A percentile compares a stretch with the other conserved stretches of the same genome.
Evolutionary conservation across 2,888 invertebrate genomes (phyloP).

Genomic region (Hydrotaea diabolus): DNA sequence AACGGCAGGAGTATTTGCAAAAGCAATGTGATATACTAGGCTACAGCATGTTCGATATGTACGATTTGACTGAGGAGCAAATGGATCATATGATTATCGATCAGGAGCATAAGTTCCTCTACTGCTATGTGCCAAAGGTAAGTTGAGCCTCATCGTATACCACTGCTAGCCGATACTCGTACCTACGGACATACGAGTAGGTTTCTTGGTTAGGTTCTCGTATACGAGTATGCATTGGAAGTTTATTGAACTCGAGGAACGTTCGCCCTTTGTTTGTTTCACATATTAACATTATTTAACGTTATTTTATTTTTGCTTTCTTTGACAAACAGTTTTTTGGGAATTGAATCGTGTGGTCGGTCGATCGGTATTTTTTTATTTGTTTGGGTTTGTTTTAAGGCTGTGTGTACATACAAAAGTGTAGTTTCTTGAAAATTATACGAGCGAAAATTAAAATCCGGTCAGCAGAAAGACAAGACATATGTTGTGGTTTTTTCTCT

Average conservation of each 20-base stretch:
- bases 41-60: constrained; percentile 77
- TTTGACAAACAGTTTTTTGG: background rate
- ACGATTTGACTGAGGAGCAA: constrained; percentile 82
- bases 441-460: constrained; percentile 10
- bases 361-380: background rate
- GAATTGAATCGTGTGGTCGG: background rate
- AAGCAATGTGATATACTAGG: constrained; percentile 83
- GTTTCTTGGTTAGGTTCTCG: too few relatives aligned
- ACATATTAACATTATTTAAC: background rate
- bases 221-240: background rate
- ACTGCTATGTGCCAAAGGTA: constrained; percentile 97
- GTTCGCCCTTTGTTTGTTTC: background rate
- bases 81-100: constrained; percentile 92
- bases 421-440: constrained; percentile 19
- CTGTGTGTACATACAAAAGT: too few relatives aligned
- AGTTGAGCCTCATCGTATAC: constrained; percentile 73
- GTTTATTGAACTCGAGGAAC: constrained; percentile 65
- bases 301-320: constrained; percentile 24
- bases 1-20: constrained; percentile 84
- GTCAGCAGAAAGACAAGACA: constrained; percentile 16
- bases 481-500: constrained; percentile 26
- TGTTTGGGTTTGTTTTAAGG: background rate
- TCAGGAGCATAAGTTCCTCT: constrained; percentile 90
- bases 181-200: too few relatives aligned
- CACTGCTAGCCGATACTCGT: background rate